These are phyloP conservation scores for Philaethria dido DNA, from an alignment of 2,888 invertebrate genomes.

Conservation along the genomic window DNA sequence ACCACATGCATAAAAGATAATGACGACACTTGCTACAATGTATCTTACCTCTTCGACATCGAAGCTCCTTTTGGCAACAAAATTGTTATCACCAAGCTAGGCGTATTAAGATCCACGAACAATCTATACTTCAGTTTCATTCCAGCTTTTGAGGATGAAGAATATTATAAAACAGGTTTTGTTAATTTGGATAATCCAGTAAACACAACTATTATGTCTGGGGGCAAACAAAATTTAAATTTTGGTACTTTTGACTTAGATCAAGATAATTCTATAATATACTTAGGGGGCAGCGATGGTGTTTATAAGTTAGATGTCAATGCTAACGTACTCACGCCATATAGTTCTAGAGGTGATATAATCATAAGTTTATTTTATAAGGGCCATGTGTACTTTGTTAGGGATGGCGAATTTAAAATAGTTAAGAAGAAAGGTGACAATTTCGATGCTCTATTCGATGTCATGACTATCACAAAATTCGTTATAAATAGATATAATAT, in stretches of 20 bases:
- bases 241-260: constrained; percentile 72
- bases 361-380: constrained; percentile 65
- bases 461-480: constrained; percentile 61
- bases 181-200: constrained; percentile 58
- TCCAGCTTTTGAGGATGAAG: constrained; percentile 63
- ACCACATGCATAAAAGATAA: constrained; percentile 54
- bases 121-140: constrained; percentile 69
- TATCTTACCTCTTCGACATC: constrained; percentile 61
- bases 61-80: constrained; percentile 63
- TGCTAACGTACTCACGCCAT: constrained; percentile 55
- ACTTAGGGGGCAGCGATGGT: constrained; percentile 70
- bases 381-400: constrained; percentile 64
- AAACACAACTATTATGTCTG: constrained; percentile 53
- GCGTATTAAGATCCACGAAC: constrained; percentile 59
- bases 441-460: constrained; percentile 59
- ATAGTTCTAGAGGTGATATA: constrained; percentile 65
- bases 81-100: constrained; percentile 67
- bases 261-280: constrained; percentile 63
- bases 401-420: constrained; percentile 58
- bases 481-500: constrained; percentile 65
- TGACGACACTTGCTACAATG: constrained; percentile 58
- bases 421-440: constrained; percentile 62
- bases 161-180: constrained; percentile 70
- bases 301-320: constrained; percentile 60
- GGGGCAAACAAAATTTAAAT: constrained; percentile 56